Conservation (phyloP, 2,797 vertebrate species). For the Aulostomus chinensis region DNA sequence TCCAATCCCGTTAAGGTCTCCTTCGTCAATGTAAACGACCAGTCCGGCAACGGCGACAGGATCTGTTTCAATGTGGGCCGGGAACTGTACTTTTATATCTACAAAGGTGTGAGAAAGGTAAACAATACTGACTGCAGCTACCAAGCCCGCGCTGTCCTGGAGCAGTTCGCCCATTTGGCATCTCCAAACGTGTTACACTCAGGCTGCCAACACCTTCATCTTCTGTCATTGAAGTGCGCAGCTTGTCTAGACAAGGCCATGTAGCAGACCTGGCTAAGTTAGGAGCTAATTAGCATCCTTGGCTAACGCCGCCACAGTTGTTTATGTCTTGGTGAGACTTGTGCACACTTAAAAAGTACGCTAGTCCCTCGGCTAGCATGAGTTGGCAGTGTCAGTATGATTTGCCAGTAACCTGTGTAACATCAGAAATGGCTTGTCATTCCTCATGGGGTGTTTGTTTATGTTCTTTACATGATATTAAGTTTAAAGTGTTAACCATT, state of each 20-base stretch:
- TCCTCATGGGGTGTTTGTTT: constrained; percentile 25
- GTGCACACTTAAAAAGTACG: constrained; percentile 1
- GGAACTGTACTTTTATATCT: constrained; percentile 99
- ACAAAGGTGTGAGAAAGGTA: constrained; percentile 98
- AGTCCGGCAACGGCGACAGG: constrained; percentile 98
- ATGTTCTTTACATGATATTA: not conserved
- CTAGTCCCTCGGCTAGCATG: not conserved
- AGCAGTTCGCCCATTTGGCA: not conserved
- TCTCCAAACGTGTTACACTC: not conserved
- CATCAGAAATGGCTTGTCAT: not conserved
- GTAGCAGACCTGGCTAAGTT: constrained; percentile 64
- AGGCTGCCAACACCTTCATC: constrained; percentile 31
- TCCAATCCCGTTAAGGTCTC: constrained; percentile 98
- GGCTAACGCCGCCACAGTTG: constrained; percentile 63
- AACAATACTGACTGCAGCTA: constrained; percentile 81
- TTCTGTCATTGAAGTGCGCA: constrained; percentile 81
- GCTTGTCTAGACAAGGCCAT: constrained; percentile 63
- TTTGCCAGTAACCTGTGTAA: not conserved
- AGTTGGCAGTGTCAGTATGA: not conserved
- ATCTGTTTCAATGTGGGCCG: constrained; percentile 99
- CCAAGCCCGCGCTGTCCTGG: not conserved
- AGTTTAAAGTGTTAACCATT: not conserved
- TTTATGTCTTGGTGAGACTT: constrained; percentile 14
- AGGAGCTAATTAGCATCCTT: constrained; percentile 62
- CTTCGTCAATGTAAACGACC: constrained; percentile 99